phyloP scores from a whole-genome alignment of 1,140 invertebrate genomes.

The Trachymyrmex septentrionalis region DNA sequence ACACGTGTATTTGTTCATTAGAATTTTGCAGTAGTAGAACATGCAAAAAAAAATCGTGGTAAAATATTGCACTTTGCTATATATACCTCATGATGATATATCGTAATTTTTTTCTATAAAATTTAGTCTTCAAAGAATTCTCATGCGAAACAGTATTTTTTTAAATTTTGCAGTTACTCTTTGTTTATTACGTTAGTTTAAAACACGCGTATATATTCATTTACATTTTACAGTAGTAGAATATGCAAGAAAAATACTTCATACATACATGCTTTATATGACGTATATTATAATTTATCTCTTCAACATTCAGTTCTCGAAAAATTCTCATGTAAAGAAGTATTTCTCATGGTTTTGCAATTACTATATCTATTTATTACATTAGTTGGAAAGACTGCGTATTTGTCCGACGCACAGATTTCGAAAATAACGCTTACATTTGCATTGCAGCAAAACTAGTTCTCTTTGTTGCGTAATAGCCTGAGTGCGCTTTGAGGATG shows the following conservation, averaged over 20 bases:
- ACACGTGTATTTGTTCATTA: too few species aligned
- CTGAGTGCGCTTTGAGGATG: conserved; percentile 22
- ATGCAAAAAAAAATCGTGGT: background rate
- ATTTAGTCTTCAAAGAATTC: background rate
- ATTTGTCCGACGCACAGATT: background rate
- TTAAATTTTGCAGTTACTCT: background rate
- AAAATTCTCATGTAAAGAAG: too few species aligned
- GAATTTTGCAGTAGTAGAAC: background rate
- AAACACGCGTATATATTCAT: too few species aligned
- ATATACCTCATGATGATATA: background rate
- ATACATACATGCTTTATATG: too few species aligned
- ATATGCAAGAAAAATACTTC: too few species aligned
- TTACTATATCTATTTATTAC: too few species aligned
- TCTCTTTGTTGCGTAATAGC: conserved; percentile 4
- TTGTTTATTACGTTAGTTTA: background rate
- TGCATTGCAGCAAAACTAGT: background rate
- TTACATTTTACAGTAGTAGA: too few species aligned
- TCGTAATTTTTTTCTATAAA: background rate
- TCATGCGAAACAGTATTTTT: background rate
- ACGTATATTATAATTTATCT: too few species aligned
- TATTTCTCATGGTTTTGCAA: too few species aligned
- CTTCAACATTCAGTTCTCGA: too few species aligned
- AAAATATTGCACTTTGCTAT: background rate
- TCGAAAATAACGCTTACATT: background rate
- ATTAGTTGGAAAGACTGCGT: background rate